These are phyloP conservation scores for Bursaphelenchus okinawaensis DNA, from an alignment of 2,888 invertebrate genomes.

Conservation along the genomic window DNA sequence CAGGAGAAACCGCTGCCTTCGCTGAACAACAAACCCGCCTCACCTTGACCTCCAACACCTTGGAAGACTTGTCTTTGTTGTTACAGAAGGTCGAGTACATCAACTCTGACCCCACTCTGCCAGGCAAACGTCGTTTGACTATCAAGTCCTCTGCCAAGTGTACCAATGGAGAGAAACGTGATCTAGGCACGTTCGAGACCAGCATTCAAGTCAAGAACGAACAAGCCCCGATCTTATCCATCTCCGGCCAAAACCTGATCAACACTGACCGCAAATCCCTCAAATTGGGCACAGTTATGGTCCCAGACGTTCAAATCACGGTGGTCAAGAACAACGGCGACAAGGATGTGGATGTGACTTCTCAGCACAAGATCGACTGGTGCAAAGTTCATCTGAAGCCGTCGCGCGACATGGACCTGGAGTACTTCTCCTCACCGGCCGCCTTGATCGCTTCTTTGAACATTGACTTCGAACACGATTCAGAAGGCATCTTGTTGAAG, in stretches of 20 bases:
- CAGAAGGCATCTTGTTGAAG: slow-evolving; percentile 64
- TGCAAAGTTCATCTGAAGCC: slow-evolving; percentile 91
- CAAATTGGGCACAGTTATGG: slow-evolving; percentile 77
- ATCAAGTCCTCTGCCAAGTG: slow-evolving; percentile 75
- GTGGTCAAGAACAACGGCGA: slow-evolving; percentile 47
- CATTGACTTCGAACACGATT: slow-evolving; percentile 78
- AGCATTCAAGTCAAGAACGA: slow-evolving; percentile 16
- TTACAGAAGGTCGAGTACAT: slow-evolving; percentile 71
- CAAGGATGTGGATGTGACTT: slow-evolving; percentile 41
- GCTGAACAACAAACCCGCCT: slow-evolving; percentile 60
- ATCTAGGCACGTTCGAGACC: slow-evolving; percentile 14
- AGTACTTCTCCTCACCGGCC: slow-evolving; percentile 75
- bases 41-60: slow-evolving; percentile 58
- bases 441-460: slow-evolving; percentile 71
- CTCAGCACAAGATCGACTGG: slow-evolving; percentile 66
- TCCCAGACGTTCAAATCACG: slow-evolving; percentile 75
- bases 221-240: slow-evolving; percentile 53
- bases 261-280: slow-evolving; percentile 81
- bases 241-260: slow-evolving; percentile 70
- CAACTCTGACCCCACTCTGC: slow-evolving; percentile 86
- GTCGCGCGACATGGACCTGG: slow-evolving; percentile 88
- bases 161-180: slow-evolving; percentile 19
- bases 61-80: slow-evolving; percentile 57
- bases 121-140: slow-evolving; percentile 80
- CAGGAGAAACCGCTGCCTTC: slow-evolving; percentile 66